Evolutionary conservation across 2,113 vertebrate species (phyloP), one percentile per base, ranked within the genome.

Genomic region (Eretmochelys imbricata): DNA sequence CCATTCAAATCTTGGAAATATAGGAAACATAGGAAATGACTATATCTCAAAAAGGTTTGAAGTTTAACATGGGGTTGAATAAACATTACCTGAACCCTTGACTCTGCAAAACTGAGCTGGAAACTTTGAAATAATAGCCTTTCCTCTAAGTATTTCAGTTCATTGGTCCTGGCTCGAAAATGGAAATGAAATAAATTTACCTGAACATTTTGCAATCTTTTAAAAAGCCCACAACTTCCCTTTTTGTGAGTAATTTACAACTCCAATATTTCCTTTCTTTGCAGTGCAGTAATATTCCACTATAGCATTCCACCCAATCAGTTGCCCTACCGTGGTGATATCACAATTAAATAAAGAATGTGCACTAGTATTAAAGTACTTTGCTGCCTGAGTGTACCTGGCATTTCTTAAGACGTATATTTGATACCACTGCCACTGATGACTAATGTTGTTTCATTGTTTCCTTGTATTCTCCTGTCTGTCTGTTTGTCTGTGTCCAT

Each of bases 371-470:
- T 31, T 83, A 76, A 82, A 46, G 46, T 75, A 75, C 82, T 89
- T 46, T 87, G 82, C 85, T 91, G 53, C 54, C 86, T 86, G 57
- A 88, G 84, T 96, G 96, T 88, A 96, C 95, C 94, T 96, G 94
- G 75, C 85, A 42, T 75, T 24, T 65, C 89, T 93, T 94, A 95
- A 95, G 85, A 94, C n/a, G 46, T 88, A 88, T 92, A 87, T 85
- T 91, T 89, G 9, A 1, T 78, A 76, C 62, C 6, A n/a, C 35
- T 20, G 35, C 35, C 62, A n/a, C 35, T 69, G 62, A 16, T 10
- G 35, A 69, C 62, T 69, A 20, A n/a, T 69, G 35, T 62, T 59
- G 25, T 69, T 14, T 69, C 62, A 35, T 65, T 9, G 35, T n/a
- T n/a, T 69, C 35, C 62, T 69, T 69, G 35, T 19, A n/a, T 16